Evolutionary conservation across 2,797 vertebrate species (phyloP), one percentile per base, ranked within the genome.

Genomic region (Triplophysa yarkandensis): DNA sequence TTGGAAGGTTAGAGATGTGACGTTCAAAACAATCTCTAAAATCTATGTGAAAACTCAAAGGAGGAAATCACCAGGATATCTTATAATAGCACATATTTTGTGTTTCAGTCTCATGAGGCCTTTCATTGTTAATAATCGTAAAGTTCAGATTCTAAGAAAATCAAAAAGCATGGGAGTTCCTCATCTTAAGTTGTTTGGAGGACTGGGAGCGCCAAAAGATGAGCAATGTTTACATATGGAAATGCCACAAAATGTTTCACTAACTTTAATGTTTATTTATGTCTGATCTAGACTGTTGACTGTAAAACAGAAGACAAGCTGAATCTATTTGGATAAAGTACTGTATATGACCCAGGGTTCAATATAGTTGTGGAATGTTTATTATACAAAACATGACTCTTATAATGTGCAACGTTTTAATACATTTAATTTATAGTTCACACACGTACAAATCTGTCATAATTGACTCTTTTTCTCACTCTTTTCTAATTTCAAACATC

Each of bases 51-150:
- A 54, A 63, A 30, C 32, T 7, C 17, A 72, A 72, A 48, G 19
- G 13, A 32, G 39, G 68, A 1, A 46, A 63, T 41, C 58, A 41
- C 44, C 44, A 63, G 6, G 5, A 71, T 19, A 50, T 1, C 19
- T 52, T 63, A 41, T 52, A 52, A 52, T 72, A 72, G 46, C 36
- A 19, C 23, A 28, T 39, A 23, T 30, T 63, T 63, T 72, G 23
- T 52, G 13, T 52, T 41, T 28, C 11, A 16, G 32, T 63, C 32
- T 52, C 58, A 50, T 4, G 30, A 50, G 57, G 17, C 32, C 6
- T 17, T 19, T 19, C 13, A 21, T 63, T 72, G 7, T 41, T 25
- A 72, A 54, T 71, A 4, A 62, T 28, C 32, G 52, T 9, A 19
- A 19, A 39, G 54, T 46, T 71, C 5, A 25, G 28, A 19, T 48